A percentile compares a stretch with the other conserved stretches of the same genome.
Conservation (phyloP, 2,888 invertebrate genomes). For the Drosophila infuscata region DNA sequence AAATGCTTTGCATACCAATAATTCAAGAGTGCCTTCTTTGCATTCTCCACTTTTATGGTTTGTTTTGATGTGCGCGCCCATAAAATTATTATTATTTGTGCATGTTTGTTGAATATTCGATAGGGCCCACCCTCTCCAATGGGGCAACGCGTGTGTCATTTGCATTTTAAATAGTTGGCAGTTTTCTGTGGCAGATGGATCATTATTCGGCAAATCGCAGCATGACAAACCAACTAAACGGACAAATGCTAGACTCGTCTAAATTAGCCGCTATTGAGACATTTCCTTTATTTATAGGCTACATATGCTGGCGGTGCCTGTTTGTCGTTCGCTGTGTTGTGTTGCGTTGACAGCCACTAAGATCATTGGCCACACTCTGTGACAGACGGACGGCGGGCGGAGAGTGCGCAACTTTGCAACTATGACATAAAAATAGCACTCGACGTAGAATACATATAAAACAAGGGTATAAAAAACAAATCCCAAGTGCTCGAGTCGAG, state of each 20-base stretch:
- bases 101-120: conserved; percentile 32
- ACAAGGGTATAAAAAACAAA: conserved; percentile 25
- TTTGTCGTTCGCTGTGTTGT: background rate
- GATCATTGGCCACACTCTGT: conserved; percentile 69
- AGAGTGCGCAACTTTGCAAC: conserved; percentile 71
- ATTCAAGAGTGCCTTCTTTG: conserved; percentile 1
- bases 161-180: background rate
- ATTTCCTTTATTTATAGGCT: conserved; percentile 72
- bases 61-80: conserved; percentile 36
- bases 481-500: background rate
- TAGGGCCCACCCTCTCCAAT: conserved; percentile 14
- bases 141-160: conserved; percentile 10
- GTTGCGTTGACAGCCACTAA: conserved; percentile 64
- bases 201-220: conserved; percentile 21
- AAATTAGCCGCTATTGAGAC: conserved; percentile 71
- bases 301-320: conserved; percentile 37
- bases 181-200: background rate
- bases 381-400: conserved; percentile 21
- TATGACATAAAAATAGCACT: conserved; percentile 65
- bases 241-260: conserved; percentile 23
- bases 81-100: conserved; percentile 52
- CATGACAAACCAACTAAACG: conserved; percentile 3
- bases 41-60: conserved; percentile 37
- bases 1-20: conserved; percentile 76
- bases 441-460: conserved; percentile 36